Percentiles rank a stretch among this genome's conserved stretches.
Conservation (phyloP, 2,797 vertebrate species). For the Sebastes variabilis region DNA sequence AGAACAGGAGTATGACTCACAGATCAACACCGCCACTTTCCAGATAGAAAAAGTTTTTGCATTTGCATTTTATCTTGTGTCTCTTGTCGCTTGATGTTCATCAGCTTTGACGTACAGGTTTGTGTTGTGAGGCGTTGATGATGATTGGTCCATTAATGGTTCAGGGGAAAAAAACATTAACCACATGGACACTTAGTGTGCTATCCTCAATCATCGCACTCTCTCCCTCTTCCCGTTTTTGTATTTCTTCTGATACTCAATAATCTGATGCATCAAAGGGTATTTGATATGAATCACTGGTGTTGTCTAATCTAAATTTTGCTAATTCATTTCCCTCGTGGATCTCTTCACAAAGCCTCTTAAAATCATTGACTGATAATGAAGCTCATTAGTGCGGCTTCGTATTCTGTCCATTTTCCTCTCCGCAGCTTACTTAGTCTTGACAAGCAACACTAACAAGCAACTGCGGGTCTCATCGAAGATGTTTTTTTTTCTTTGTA, state of each 20-base stretch:
- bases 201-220: background rate
- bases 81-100: slow-evolving; percentile 4
- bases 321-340: slow-evolving; percentile 61
- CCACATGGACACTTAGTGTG: background rate
- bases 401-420: slow-evolving; percentile 50
- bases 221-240: background rate
- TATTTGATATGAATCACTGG: slow-evolving; percentile 51
- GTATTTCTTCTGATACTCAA: slow-evolving; percentile 9
- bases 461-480: slow-evolving; percentile 41
- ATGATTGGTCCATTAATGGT: background rate
- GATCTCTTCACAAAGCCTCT: slow-evolving; percentile 70
- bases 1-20: slow-evolving; percentile 70
- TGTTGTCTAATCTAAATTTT: slow-evolving; percentile 63
- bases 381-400: slow-evolving; percentile 75
- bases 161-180: background rate
- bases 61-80: slow-evolving; percentile 1
- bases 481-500: slow-evolving; percentile 22
- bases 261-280: slow-evolving; percentile 55
- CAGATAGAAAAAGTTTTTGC: slow-evolving; percentile 16
- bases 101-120: slow-evolving; percentile 31
- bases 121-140: slow-evolving; percentile 9
- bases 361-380: slow-evolving; percentile 75
- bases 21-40: slow-evolving; percentile 45
- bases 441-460: slow-evolving; percentile 70
- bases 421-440: slow-evolving; percentile 57